phyloP scores from a whole-genome alignment of 1,140 invertebrate genomes.

The Amphibalanus amphitrite region DNA sequence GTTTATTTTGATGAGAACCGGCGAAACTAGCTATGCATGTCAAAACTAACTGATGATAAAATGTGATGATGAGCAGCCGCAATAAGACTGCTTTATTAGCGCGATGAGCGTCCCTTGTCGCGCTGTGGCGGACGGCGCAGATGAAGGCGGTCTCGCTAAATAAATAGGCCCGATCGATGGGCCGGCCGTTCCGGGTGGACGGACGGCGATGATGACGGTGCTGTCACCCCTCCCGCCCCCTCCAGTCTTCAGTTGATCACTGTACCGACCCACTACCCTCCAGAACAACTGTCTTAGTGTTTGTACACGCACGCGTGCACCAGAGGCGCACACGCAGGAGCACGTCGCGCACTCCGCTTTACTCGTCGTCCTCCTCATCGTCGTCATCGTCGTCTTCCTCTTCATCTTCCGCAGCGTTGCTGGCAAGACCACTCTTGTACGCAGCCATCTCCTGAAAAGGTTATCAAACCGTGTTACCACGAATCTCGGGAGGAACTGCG shows the following conservation, averaged over 20 bases:
- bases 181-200: not conserved
- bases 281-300: not conserved
- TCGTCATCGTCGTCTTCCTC: not conserved
- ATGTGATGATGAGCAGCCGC: not conserved
- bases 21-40: not conserved
- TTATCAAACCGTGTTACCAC: no score
- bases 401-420: not conserved
- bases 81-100: not conserved
- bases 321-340: not conserved
- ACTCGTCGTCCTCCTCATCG: not conserved
- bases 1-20: not conserved
- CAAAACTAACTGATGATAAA: not conserved
- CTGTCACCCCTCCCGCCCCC: no score
- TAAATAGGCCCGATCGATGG: not conserved
- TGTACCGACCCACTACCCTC: not conserved
- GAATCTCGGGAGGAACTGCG: no score
- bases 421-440: not conserved
- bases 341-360: not conserved
- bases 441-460: not conserved
- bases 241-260: not conserved
- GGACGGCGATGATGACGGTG: not conserved
- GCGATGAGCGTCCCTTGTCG: not conserved
- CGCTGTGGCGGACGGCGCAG: not conserved
- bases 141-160: not conserved
- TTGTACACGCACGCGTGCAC: not conserved